phyloP scores from a whole-genome alignment of 2,888 invertebrate species.

The Syritta pipiens region DNA sequence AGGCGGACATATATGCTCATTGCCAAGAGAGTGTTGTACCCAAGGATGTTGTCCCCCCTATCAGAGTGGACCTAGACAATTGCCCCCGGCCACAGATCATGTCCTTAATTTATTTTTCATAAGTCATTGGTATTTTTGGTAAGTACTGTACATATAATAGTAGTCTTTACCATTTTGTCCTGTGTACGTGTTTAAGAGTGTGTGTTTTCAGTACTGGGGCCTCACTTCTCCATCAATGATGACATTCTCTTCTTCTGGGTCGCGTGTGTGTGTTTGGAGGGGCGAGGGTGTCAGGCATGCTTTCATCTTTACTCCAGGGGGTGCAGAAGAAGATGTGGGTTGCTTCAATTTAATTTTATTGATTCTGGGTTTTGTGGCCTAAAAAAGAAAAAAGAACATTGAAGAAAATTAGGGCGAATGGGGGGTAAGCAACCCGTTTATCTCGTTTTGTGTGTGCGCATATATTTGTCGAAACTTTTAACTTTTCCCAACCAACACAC shows the following conservation, averaged over 20 bases:
- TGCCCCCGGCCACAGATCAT: conserved; percentile 81
- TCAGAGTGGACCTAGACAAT: conserved; percentile 79
- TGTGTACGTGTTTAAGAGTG: conserved; percentile 33
- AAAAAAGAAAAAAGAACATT: not conserved
- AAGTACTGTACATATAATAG: conserved; percentile 71
- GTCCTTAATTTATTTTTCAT: conserved; percentile 84
- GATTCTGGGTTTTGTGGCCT: conserved; percentile 45
- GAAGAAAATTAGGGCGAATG: not conserved
- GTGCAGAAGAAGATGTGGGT: conserved; percentile 25
- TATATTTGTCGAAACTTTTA: conserved; percentile 30
- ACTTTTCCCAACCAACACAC: conserved; percentile 1
- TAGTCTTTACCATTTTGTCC: not conserved
- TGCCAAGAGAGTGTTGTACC: conserved; percentile 88
- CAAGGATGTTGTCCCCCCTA: conserved; percentile 83
- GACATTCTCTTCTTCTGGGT: too few species aligned
- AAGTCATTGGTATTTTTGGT: conserved; percentile 86
- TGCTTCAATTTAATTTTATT: conserved; percentile 64
- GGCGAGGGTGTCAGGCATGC: conserved; percentile 11
- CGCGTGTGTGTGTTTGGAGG: too few species aligned
- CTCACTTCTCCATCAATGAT: not conserved
- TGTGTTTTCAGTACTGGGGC: too few species aligned
- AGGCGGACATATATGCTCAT: conserved; percentile 85
- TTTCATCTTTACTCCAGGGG: conserved; percentile 29
- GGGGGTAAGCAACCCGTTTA: conserved; percentile 14
- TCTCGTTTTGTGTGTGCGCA: conserved; percentile 21